Conservation (phyloP, 2,888 invertebrate species). For the Acanthosepion pharaonis region DNA sequence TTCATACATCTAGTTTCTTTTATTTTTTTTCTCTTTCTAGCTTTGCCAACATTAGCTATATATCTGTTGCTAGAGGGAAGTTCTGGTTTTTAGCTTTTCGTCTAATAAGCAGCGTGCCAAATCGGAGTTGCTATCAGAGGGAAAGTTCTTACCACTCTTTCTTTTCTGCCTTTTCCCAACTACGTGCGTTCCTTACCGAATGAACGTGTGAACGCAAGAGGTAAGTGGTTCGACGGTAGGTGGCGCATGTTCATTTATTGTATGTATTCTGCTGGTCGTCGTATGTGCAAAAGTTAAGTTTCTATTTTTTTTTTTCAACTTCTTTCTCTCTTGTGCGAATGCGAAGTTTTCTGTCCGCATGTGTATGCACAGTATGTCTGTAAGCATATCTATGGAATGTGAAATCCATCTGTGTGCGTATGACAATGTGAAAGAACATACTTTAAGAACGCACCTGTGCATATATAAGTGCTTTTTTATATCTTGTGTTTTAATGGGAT, state of each 20-base stretch:
- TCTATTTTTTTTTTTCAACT: neutral
- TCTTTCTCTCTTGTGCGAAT: neutral
- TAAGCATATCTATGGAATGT: neutral
- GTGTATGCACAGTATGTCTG: neutral
- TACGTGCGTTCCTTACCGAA: conserved; percentile 33
- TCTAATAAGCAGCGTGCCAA: conserved; percentile 33
- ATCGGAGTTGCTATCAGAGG: neutral
- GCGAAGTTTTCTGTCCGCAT: neutral
- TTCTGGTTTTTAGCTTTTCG: conserved; percentile 4
- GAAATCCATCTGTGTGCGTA: neutral
- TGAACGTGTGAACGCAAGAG: neutral
- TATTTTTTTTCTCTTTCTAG: neutral
- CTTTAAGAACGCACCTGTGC: neutral
- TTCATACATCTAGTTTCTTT: too few species aligned
- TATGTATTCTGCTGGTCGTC: neutral
- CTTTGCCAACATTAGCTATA: neutral
- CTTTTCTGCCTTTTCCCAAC: neutral
- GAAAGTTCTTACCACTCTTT: neutral
- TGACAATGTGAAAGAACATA: neutral
- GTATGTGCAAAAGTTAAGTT: neutral
- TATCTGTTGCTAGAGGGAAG: conserved; percentile 2
- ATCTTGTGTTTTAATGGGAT: too few species aligned
- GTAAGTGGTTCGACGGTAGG: neutral
- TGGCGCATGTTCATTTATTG: neutral
- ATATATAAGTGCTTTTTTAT: neutral